Evolutionary conservation across 2,888 invertebrate species (phyloP).

Genomic region (Caenorhabditis panamensis): DNA sequence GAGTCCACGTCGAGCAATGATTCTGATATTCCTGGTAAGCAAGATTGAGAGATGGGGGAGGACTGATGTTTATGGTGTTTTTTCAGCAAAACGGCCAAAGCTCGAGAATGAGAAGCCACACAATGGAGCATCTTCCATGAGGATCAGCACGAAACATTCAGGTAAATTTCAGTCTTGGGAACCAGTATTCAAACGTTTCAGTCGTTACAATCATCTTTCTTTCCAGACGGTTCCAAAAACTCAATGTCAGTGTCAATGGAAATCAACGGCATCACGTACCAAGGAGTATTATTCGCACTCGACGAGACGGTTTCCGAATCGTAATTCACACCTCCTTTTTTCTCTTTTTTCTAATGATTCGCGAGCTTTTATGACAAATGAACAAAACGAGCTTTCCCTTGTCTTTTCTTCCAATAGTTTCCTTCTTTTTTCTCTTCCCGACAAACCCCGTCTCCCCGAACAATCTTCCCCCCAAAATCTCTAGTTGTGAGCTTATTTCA

Average conservation of each 20-base stretch:
- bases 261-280: constrained; percentile 94
- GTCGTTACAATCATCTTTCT: background rate
- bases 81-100: constrained; percentile 48
- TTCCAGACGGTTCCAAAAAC: constrained; percentile 67
- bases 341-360: constrained; percentile 28
- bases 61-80: background rate
- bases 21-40: constrained; percentile 62
- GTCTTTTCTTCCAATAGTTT: background rate
- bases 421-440: constrained; percentile 6
- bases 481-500: constrained; percentile 68
- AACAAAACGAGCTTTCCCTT: constrained; percentile 52
- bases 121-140: constrained; percentile 29
- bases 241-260: constrained; percentile 96
- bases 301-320: constrained; percentile 23
- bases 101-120: constrained; percentile 34
- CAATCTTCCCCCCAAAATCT: constrained; percentile 42
- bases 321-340: background rate
- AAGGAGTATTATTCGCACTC: constrained; percentile 82
- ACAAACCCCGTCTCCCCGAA: constrained; percentile 14
- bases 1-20: constrained; percentile 74
- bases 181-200: background rate
- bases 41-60: background rate
- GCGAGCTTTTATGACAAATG: constrained; percentile 58
- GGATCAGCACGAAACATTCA: constrained; percentile 47
- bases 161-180: constrained; percentile 18